Evolutionary conservation across 2,888 invertebrate species (phyloP), one percentile per base, ranked within the genome.

Genomic region (Drosophila phalerata): DNA sequence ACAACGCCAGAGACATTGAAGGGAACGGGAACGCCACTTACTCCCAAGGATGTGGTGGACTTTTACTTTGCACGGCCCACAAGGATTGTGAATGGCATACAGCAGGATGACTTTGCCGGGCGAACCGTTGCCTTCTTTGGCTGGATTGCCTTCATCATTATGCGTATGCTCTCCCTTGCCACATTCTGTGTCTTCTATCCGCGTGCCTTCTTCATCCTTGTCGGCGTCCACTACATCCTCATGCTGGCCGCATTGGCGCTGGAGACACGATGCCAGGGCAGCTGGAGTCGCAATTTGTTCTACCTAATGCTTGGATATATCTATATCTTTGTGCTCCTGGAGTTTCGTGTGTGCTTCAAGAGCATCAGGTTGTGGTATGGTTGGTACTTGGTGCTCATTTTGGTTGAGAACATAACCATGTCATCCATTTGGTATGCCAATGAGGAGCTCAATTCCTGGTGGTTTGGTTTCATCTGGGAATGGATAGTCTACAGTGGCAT

Each of bases 271-370:
- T 92, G 93, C 38, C 81, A 89, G 8, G 89, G 92, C 93, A 94
- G 77, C 93, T 94, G 90, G 91, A 94, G 94, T 58, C 93, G 93
- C 64, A 93, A 93, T 17, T 90, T 94, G 3, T 96, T 96, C 91
- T 95, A 95, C 85, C 88, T 96, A 69, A 95, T 96, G 90, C 94
- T 97, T 17, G 95, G 96, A 13, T 94, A 96, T 77, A 94, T 97
- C 71, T 97, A 96, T 87, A 93, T 96, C 60, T 95, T 96, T 90
- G 95, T 96, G 85, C 93, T 96, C 47, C 95, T 97, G 88, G 97
- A 97, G 92, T 96, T 97, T 84, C 95, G 96, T 90, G 94, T 96
- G 61, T 95, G 95, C 91, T 97, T 97, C 90, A 95, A 95, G 76
- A 95, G 95, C 85, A 94, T 96, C 19, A 94, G 95, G 5, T 93